phyloP scores from a whole-genome alignment of 2,888 invertebrate species.

The Linyphia triangularis region DNA sequence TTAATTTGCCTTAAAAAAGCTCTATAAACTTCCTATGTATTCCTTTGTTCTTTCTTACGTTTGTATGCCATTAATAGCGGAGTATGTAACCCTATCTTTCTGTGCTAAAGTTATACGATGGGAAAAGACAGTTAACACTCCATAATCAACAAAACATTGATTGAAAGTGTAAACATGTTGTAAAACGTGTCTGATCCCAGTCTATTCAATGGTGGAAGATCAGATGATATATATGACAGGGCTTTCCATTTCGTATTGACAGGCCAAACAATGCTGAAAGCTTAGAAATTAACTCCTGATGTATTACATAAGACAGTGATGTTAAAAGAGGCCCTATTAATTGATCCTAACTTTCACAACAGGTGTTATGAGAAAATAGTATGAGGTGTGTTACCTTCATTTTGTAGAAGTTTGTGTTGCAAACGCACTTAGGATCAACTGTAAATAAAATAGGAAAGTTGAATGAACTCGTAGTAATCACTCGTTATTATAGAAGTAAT shows the following conservation, averaged over 20 bases:
- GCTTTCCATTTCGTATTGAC: conserved; percentile 24
- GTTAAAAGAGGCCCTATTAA: conserved; percentile 18
- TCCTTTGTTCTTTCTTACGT: neutral
- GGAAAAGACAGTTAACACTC: conserved; percentile 22
- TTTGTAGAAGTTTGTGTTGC: neutral
- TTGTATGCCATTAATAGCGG: no score
- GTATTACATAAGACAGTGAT: neutral
- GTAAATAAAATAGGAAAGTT: neutral
- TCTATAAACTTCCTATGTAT: no score
- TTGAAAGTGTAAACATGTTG: conserved; percentile 11
- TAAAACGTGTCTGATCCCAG: neutral
- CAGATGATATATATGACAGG: conserved; percentile 18
- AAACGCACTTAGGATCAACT: conserved; percentile 7
- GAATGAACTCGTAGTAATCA: conserved; percentile 40
- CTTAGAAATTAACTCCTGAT: conserved; percentile 1
- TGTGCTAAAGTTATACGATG: conserved; percentile 8
- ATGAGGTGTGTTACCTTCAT: neutral
- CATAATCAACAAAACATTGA: conserved; percentile 6
- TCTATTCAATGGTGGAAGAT: neutral
- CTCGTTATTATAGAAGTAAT: no score
- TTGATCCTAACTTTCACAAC: conserved; percentile 33
- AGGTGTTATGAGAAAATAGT: neutral
- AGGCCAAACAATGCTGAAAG: conserved; percentile 38
- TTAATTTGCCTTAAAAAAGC: no score
- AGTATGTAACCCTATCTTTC: no score